Evolutionary conservation across 1,140 invertebrate species (phyloP).

Genomic region (Neelides sp.): DNA sequence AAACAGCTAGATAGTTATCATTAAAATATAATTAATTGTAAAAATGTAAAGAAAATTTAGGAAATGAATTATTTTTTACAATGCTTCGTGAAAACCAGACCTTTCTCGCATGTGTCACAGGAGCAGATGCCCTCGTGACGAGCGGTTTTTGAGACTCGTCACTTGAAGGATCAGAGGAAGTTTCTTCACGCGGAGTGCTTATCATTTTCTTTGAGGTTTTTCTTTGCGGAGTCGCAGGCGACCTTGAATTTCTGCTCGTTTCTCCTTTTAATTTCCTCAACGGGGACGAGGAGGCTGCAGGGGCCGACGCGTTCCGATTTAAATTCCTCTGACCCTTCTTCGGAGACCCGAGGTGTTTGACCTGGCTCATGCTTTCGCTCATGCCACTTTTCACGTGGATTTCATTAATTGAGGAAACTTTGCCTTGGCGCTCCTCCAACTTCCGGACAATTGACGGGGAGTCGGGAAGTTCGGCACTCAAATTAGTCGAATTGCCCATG

Average conservation of each 20-base stretch:
- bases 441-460: slow-evolving; percentile 24
- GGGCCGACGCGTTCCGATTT: too few relatives aligned
- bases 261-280: too few relatives aligned
- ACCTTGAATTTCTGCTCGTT: slow-evolving; percentile 1
- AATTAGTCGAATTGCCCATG: slow-evolving; percentile 16
- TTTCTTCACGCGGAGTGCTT: slow-evolving; percentile 4
- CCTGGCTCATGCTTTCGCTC: too few relatives aligned
- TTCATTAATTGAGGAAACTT: slow-evolving; percentile 9
- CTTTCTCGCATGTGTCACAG: slow-evolving; percentile 1
- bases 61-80: too few relatives aligned
- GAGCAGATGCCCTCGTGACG: slow-evolving; percentile 6
- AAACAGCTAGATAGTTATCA: too few relatives aligned
- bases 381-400: not conserved
- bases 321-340: not conserved
- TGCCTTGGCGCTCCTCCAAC: slow-evolving; percentile 12
- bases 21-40: too few relatives aligned
- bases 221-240: slow-evolving; percentile 8
- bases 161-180: slow-evolving; percentile 25
- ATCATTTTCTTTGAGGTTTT: slow-evolving; percentile 11
- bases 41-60: too few relatives aligned
- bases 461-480: slow-evolving; percentile 27
- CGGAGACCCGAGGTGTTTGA: slow-evolving; percentile 6
- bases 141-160: slow-evolving; percentile 29
- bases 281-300: too few relatives aligned
- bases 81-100: too few relatives aligned